Evolutionary conservation across 2,797 vertebrate genomes (phyloP).

Genomic region (Meriones psammophilus): DNA sequence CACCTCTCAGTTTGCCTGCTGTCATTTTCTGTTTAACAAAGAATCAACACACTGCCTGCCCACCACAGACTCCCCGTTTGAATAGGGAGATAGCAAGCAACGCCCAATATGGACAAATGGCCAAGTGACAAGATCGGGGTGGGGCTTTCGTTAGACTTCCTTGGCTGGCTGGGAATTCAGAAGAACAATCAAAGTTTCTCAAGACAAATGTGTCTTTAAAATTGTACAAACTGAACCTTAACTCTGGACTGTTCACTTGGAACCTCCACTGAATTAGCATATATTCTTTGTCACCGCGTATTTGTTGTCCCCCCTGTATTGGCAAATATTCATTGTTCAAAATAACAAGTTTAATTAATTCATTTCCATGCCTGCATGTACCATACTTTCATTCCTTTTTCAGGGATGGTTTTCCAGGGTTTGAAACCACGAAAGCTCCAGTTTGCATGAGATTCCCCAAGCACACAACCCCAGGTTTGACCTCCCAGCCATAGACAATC

Average conservation of each 20-base stretch:
- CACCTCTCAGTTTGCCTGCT: neutral
- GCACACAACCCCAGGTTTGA: neutral
- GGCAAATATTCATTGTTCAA: neutral
- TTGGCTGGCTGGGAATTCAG: neutral
- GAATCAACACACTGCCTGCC: neutral
- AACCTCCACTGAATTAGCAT: neutral
- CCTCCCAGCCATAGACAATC: neutral
- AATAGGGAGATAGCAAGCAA: neutral
- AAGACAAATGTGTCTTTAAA: slow-evolving; percentile 29
- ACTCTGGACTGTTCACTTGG: neutral
- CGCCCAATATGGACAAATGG: neutral
- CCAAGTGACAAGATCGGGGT: neutral
- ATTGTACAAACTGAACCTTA: neutral
- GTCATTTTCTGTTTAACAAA: neutral
- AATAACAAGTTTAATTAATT: neutral
- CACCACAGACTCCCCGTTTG: neutral
- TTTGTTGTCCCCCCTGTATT: neutral
- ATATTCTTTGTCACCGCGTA: neutral
- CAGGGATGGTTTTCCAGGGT: neutral
- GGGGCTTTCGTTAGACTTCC: neutral
- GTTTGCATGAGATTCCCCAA: slow-evolving; percentile 19
- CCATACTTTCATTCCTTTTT: neutral
- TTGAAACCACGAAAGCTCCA: slow-evolving; percentile 17
- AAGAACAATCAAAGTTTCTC: neutral
- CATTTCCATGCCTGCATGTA: neutral